These are phyloP conservation scores for Hirtodrosophila cameraria DNA, from an alignment of 2,888 invertebrate species.

Conservation along the genomic window DNA sequence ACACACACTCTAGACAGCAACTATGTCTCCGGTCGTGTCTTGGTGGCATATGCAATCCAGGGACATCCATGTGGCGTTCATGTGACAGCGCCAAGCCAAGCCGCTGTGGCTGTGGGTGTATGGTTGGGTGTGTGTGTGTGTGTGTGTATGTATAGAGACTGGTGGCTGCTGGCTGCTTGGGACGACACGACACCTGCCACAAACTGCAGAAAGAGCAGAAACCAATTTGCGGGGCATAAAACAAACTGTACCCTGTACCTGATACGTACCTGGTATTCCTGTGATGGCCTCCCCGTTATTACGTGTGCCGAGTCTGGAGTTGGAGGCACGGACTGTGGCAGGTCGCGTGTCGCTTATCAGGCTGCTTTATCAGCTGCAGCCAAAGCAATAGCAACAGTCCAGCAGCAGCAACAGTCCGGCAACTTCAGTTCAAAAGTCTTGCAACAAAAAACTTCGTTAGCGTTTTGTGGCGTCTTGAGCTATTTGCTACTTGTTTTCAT, in stretches of 20 bases:
- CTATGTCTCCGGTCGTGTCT: constrained; percentile 56
- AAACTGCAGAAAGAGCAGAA: constrained; percentile 36
- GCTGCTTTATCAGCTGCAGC: constrained; percentile 56
- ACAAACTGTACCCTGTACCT: constrained; percentile 60
- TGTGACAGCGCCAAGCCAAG: constrained; percentile 60
- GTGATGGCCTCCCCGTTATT: constrained; percentile 38
- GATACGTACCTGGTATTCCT: neutral
- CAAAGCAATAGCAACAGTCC: constrained; percentile 34
- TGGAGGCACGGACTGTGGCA: constrained; percentile 35
- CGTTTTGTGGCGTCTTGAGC: constrained; percentile 71
- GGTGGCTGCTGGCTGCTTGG: neutral
- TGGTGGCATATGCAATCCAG: constrained; percentile 52
- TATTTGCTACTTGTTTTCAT: constrained; percentile 77
- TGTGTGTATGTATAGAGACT: neutral
- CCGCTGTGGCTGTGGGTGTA: constrained; percentile 15
- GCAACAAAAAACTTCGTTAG: constrained; percentile 62
- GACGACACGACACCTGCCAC: constrained; percentile 51
- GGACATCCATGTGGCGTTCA: constrained; percentile 57
- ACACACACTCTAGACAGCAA: constrained; percentile 8
- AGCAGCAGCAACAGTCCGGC: constrained; percentile 13
- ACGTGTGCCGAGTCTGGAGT: constrained; percentile 28
- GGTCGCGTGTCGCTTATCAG: constrained; percentile 80
- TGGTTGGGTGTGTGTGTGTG: constrained; percentile 8
- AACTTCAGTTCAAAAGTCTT: constrained; percentile 14
- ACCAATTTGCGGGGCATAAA: constrained; percentile 78